A percentile compares a stretch with the other conserved stretches of the same genome.
Conservation (phyloP, 1,140 invertebrate species). For the Pemphigus obesinymphae region DNA sequence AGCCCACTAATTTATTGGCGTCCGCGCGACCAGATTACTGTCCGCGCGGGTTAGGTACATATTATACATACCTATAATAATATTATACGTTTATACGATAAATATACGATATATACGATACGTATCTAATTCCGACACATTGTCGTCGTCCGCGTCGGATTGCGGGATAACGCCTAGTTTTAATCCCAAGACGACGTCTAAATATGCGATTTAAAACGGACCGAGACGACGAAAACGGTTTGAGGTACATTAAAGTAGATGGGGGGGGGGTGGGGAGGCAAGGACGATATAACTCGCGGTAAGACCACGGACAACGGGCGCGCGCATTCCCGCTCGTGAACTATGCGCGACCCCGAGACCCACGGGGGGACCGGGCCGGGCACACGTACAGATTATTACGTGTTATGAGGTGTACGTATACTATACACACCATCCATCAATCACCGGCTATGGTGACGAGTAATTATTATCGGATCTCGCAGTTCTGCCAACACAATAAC, state of each 20-base stretch:
- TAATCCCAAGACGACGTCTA: background rate
- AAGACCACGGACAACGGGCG: background rate
- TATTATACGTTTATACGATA: background rate
- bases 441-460: conserved; percentile 29
- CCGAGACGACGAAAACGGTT: background rate
- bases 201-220: background rate
- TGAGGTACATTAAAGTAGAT: background rate
- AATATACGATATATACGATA: background rate
- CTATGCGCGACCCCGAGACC: conserved; percentile 17
- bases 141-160: background rate
- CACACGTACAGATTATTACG: background rate
- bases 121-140: background rate
- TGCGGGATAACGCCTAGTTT: background rate
- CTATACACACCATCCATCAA: conserved; percentile 15
- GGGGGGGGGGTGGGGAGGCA: background rate
- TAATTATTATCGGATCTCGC: conserved; percentile 34
- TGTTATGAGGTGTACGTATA: background rate
- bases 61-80: background rate
- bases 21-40: conserved; percentile 19
- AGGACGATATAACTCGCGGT: background rate
- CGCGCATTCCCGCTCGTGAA: conserved; percentile 28
- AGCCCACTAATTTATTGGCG: conserved; percentile 4
- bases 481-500: conserved; percentile 38
- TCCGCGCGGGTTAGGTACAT: background rate
- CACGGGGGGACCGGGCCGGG: background rate